phyloP scores from a whole-genome alignment of 2,113 vertebrate species.

The Aegotheles bennettii region DNA sequence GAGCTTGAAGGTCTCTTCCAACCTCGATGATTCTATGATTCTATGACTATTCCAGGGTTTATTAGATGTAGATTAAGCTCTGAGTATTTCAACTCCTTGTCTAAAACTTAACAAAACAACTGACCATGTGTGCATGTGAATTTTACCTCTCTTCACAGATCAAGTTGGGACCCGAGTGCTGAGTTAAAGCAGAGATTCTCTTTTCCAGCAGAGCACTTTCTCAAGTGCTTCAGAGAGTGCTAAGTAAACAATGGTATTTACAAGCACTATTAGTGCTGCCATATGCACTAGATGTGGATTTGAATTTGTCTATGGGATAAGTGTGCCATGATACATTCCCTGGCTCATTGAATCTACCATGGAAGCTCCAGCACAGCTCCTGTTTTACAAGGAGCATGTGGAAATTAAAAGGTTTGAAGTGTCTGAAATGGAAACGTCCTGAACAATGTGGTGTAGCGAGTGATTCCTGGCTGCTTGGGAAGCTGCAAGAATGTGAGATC shows the following conservation, averaged over 20 bases:
- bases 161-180: accelerated
- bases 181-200: not conserved
- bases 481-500: not conserved
- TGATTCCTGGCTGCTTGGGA: not conserved
- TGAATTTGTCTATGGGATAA: not conserved
- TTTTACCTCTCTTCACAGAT: not conserved
- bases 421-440: not conserved
- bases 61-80: not conserved
- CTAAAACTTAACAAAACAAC: not conserved
- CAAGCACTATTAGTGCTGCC: not conserved
- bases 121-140: accelerated
- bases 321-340: not conserved
- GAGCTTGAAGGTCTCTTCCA: no score
- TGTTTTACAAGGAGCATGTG: not conserved
- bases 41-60: not conserved
- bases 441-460: not conserved
- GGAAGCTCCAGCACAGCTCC: not conserved
- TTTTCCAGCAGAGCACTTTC: not conserved
- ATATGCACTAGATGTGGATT: not conserved
- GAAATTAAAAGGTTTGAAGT: not conserved
- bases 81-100: not conserved
- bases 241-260: not conserved
- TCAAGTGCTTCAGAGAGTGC: not conserved
- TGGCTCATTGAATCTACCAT: accelerated
- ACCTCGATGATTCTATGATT: no score